These are phyloP conservation scores for Beaufortia kweichowensis DNA, from an alignment of 2,113 vertebrate species.

Conservation along the genomic window DNA sequence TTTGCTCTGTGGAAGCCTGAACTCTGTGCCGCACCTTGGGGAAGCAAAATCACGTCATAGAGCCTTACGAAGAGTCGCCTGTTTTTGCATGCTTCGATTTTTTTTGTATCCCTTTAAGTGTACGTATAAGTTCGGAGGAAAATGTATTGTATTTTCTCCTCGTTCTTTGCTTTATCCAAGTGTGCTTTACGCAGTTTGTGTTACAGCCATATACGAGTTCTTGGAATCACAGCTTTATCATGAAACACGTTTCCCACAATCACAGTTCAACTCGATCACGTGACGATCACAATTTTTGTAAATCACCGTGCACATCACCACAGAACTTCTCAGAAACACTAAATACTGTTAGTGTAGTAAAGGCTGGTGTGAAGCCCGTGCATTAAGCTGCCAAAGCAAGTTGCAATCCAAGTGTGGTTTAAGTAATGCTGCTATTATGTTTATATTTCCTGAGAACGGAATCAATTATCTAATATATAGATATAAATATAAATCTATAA, in stretches of 20 bases:
- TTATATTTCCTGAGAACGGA: constrained; percentile 70
- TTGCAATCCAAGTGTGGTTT: constrained; percentile 74
- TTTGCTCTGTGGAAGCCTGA: constrained; percentile 38
- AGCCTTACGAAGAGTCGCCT: constrained; percentile 71
- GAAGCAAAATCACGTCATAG: constrained; percentile 65
- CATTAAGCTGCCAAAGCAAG: constrained; percentile 75
- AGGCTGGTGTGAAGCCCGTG: constrained; percentile 58
- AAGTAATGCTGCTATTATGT: constrained; percentile 80
- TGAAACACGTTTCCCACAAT: neutral
- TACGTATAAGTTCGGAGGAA: constrained; percentile 72
- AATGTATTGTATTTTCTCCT: constrained; percentile 70
- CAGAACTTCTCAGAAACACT: constrained; percentile 39
- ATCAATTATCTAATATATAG: constrained; percentile 75
- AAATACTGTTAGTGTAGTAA: constrained; percentile 60
- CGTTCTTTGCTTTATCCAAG: constrained; percentile 74
- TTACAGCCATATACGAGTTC: constrained; percentile 71
- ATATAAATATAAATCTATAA: constrained; percentile 68
- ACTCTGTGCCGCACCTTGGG: constrained; percentile 57
- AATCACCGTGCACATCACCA: constrained; percentile 44
- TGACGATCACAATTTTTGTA: neutral
- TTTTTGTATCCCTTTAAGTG: constrained; percentile 72
- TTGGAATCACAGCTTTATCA: constrained; percentile 70
- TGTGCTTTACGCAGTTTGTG: constrained; percentile 54
- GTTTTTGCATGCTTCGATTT: constrained; percentile 70
- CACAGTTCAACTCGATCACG: constrained; percentile 20